Percentiles rank a stretch among this genome's conserved stretches.
These are phyloP conservation scores for Hypomesus transpacificus DNA, from an alignment of 2,113 vertebrate genomes.

Conservation along the genomic window DNA sequence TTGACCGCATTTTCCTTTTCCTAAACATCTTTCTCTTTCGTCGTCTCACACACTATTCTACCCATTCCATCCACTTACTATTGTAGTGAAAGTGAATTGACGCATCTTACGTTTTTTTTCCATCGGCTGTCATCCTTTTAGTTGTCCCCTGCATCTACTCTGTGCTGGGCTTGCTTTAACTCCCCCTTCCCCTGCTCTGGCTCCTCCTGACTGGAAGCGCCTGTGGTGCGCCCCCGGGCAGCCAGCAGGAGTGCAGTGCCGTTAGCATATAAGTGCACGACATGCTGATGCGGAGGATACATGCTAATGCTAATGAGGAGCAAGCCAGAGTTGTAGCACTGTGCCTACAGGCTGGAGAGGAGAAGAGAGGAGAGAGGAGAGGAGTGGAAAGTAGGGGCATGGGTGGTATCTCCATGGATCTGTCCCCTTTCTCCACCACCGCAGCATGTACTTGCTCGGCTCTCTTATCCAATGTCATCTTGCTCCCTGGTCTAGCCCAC, in stretches of 20 bases:
- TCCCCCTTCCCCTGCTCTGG: conserved; percentile 13
- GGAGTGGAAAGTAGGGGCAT: not conserved
- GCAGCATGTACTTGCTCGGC: too few species aligned
- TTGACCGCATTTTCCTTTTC: conserved; percentile 22
- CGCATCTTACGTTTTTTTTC: not conserved
- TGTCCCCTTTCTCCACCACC: too few species aligned
- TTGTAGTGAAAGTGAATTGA: too few species aligned
- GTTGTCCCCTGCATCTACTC: not conserved
- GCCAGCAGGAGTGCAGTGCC: conserved; percentile 58
- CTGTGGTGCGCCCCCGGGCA: conserved; percentile 60
- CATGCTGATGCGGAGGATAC: conserved; percentile 66
- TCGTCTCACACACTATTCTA: too few species aligned
- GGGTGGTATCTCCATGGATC: not conserved
- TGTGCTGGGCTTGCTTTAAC: conserved; percentile 15
- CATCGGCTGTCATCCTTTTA: conserved; percentile 15
- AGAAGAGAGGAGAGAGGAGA: not conserved
- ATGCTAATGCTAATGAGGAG: conserved; percentile 60
- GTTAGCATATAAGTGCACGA: conserved; percentile 70
- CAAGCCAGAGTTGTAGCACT: conserved; percentile 35
- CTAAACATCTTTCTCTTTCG: conserved; percentile 2
- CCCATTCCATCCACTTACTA: too few species aligned
- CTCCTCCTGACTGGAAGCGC: conserved; percentile 67
- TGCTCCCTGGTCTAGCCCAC: too few species aligned
- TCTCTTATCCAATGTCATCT: too few species aligned
- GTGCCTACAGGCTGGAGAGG: conserved; percentile 40